These are phyloP conservation scores for Chalcosyrphus nemorum DNA, from an alignment of 2,888 invertebrate genomes.

Conservation along the genomic window DNA sequence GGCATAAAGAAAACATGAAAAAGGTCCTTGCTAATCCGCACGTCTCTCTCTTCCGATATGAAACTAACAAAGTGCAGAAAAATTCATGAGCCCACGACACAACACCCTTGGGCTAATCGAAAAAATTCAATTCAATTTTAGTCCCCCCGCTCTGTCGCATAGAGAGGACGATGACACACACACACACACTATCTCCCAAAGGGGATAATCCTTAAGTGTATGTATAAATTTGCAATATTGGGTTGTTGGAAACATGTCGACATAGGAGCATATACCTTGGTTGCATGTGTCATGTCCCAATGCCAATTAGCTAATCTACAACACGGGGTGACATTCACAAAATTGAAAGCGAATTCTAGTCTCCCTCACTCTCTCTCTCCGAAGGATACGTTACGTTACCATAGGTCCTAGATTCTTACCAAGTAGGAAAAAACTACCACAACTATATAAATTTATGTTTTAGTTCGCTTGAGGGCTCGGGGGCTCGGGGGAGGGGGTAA, in stretches of 20 bases:
- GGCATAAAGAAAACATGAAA: neutral
- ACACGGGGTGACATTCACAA: slow-evolving; percentile 42
- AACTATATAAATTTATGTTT: slow-evolving; percentile 16
- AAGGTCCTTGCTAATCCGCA: slow-evolving; percentile 1
- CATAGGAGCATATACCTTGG: slow-evolving; percentile 7
- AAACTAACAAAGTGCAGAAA: neutral
- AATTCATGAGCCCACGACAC: slow-evolving; percentile 35
- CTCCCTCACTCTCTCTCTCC: too few species aligned
- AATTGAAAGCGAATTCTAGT: slow-evolving; percentile 63
- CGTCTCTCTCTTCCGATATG: neutral
- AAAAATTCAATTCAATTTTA: slow-evolving; percentile 68
- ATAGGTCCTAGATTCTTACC: slow-evolving; percentile 2
- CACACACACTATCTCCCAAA: slow-evolving; percentile 6
- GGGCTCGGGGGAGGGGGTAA: neutral
- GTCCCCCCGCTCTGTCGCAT: slow-evolving; percentile 13
- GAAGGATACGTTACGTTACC: slow-evolving; percentile 21
- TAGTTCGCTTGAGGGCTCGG: too few species aligned
- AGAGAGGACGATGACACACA: neutral
- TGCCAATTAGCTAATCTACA: slow-evolving; percentile 70
- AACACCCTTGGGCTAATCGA: slow-evolving; percentile 51
- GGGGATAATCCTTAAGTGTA: slow-evolving; percentile 35
- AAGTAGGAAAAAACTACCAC: neutral
- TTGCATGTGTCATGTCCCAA: slow-evolving; percentile 60
- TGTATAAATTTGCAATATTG: slow-evolving; percentile 55
- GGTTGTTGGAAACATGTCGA: slow-evolving; percentile 5